Evolutionary conservation across 2,113 vertebrate genomes (phyloP), one percentile per base, ranked within the genome.

Genomic region (Calidris pugnax): DNA sequence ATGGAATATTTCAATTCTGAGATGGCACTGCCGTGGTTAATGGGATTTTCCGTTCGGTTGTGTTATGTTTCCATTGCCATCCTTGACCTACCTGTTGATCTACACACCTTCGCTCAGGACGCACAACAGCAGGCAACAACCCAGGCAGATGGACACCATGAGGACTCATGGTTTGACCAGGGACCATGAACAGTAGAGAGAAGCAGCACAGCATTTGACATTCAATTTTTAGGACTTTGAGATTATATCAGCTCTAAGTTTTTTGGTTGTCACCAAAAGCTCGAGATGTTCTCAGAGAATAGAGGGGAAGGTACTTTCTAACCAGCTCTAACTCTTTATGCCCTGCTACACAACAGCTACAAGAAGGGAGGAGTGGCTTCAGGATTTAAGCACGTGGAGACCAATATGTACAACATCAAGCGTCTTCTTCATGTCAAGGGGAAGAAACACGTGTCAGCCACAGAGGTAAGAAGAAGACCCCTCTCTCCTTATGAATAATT

Each of bases 331-430:
- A 77, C n/a, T 87, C 30, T 81, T 79, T 47, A 21, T 74, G 75
- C 11, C 24, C 43, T 86, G 53, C 59, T 60, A 15, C 56, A 27
- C 55, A 76, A 75, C 98, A 99, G 99, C 95, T 99, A 99, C 97
- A 99, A 99, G 97, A 99, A 99, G 91, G 99, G 99, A 15, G 99
- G 99, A 16, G 97, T 98, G 76, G 98, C 98, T 33, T 99, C 99
- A 3, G 99, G 99, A 35, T 99, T 99, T 92, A 97, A 98, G 71
- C 99, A 99, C 0, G 98, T 99, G 53, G 99, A 99, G 93, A 98
- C 98, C n/a, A 99, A 99, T 26, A 90, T 97, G 95, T 99, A 99
- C 97, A 98, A 99, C 84, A 97, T 99, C 94, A 97, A 98, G 59
- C 98, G 99, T 10, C 95, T 99, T 79, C 98, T 99, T 90, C 99